Percentiles rank a stretch among this genome's conserved stretches.
These are phyloP conservation scores for Alexandromys fortis DNA, from an alignment of 2,113 vertebrate genomes.

Conservation along the genomic window DNA sequence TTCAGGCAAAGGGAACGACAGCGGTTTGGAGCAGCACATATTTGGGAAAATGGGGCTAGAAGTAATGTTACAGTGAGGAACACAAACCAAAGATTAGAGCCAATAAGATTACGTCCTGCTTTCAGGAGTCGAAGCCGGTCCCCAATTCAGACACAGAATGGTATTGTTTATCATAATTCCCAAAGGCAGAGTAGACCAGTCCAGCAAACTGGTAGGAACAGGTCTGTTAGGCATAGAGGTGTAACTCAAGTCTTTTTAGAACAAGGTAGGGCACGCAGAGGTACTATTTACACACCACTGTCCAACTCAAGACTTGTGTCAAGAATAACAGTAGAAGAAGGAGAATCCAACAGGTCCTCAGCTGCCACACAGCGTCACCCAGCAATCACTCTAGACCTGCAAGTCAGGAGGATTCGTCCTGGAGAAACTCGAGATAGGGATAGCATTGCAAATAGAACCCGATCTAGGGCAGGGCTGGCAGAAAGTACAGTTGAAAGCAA, in stretches of 20 bases:
- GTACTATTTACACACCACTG: slow-evolving; percentile 68
- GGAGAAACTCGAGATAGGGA: slow-evolving; percentile 94
- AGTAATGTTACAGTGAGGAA: slow-evolving; percentile 86
- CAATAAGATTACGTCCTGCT: slow-evolving; percentile 86
- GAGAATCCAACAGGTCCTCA: slow-evolving; percentile 85
- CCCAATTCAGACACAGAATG: slow-evolving; percentile 86
- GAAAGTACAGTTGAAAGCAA: slow-evolving; percentile 95
- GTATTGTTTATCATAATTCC: neutral
- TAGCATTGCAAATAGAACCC: slow-evolving; percentile 95
- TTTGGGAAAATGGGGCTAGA: slow-evolving; percentile 87
- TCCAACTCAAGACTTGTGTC: slow-evolving; percentile 82
- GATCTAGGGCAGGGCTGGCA: slow-evolving; percentile 91
- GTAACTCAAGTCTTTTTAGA: slow-evolving; percentile 68
- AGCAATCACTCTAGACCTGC: slow-evolving; percentile 95
- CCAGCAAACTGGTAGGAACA: slow-evolving; percentile 75
- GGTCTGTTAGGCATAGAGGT: slow-evolving; percentile 75
- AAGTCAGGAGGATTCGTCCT: slow-evolving; percentile 83
- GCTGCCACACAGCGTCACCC: slow-evolving; percentile 89
- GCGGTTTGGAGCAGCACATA: slow-evolving; percentile 80
- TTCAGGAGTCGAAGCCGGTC: slow-evolving; percentile 92
- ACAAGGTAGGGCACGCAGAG: slow-evolving; percentile 68
- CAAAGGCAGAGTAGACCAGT: slow-evolving; percentile 74
- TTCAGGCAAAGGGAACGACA: slow-evolving; percentile 81
- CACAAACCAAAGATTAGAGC: slow-evolving; percentile 89
- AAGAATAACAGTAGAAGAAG: slow-evolving; percentile 87